Percentiles rank a stretch among this genome's conserved stretches.
Conservation (phyloP, 2,888 invertebrate species). For the Myathropa florea region DNA sequence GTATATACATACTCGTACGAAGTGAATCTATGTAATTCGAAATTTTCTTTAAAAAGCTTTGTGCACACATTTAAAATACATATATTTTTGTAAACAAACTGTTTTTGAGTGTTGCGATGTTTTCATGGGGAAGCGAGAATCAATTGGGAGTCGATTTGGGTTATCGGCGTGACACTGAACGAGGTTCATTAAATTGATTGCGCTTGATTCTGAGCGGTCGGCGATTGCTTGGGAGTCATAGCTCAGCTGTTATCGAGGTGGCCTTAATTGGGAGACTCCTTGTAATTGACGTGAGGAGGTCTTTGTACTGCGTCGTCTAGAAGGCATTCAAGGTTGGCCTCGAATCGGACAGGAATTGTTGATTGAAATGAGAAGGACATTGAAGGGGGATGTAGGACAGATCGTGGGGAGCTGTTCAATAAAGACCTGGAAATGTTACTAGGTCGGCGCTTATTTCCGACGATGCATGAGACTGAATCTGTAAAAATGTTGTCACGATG, state of each 20-base stretch:
- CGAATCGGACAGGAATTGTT: background rate
- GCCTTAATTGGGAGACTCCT: conserved; percentile 9
- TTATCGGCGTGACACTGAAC: conserved; percentile 30
- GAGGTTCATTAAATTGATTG: conserved; percentile 7
- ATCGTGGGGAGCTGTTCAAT: no score
- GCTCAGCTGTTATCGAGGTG: conserved; percentile 10
- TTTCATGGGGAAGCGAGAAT: background rate
- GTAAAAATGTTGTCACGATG: no score
- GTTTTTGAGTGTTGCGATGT: background rate
- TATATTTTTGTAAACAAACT: background rate
- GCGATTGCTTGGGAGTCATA: background rate
- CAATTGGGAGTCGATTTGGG: conserved; percentile 25
- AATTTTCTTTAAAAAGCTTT: conserved; percentile 2
- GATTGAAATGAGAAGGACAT: background rate
- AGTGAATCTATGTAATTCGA: background rate
- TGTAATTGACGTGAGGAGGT: conserved; percentile 5
- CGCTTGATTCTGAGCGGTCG: background rate
- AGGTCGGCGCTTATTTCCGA: no score
- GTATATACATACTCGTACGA: background rate
- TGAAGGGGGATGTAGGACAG: no score
- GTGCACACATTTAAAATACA: background rate
- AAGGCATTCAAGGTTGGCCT: background rate
- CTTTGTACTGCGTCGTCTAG: background rate
- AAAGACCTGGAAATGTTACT: no score
- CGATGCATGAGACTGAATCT: no score